Base-by-base conservation (phyloP, 2,888 invertebrate genomes). In the Bimastos eiseni region DNA sequence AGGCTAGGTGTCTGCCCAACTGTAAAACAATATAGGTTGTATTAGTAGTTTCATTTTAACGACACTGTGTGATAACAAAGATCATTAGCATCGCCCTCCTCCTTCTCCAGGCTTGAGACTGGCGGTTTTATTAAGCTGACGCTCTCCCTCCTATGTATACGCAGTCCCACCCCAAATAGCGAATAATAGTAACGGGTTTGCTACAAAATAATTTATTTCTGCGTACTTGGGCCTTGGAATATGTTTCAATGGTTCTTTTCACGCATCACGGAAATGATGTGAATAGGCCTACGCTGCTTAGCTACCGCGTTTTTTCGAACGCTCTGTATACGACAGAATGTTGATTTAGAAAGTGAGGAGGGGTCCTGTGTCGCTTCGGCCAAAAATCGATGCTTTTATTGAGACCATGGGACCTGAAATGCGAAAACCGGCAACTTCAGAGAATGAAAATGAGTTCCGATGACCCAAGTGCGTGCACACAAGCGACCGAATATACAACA, bases 341-440 rank as follows among this genome's bases (percentile, higher is more conserved):
- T 70, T 70, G 70, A 70, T 70, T 70, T 70, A 70, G 70, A n/a
- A 70, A 70, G 70, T 30, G n/a, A 70, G n/a, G 41, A n/a, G n/a
- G n/a, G 49, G 49, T 49, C 49, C 49, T 49, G 49, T 70, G 70
- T 70, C 70, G n/a, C n/a, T 70, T 70, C 70, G n/a, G 70, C 70
- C n/a, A n/a, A 70, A 70, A 70, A 70, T 70, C 70, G n/a, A 70
- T 70, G n/a, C 30, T 70, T 70, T 70, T 70, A 70, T 70, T 70
- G 4, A 17, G 70, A 49, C 49, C 49, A 49, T 24, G 49, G 49
- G 49, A 24, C 49, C 49, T 49, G 49, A 70, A 70, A 70, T 70
- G 70, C 70, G 70, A 70, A 70, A 13, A 70, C 70, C n/a, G n/a
- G 70, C 70, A 70, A 70, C 70, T 70, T 70, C 70, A 70, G 70